A percentile compares a stretch with the other conserved stretches of the same genome.
Evolutionary conservation across 2,113 vertebrate genomes (phyloP).

Genomic region (Psittacara wagleri): DNA sequence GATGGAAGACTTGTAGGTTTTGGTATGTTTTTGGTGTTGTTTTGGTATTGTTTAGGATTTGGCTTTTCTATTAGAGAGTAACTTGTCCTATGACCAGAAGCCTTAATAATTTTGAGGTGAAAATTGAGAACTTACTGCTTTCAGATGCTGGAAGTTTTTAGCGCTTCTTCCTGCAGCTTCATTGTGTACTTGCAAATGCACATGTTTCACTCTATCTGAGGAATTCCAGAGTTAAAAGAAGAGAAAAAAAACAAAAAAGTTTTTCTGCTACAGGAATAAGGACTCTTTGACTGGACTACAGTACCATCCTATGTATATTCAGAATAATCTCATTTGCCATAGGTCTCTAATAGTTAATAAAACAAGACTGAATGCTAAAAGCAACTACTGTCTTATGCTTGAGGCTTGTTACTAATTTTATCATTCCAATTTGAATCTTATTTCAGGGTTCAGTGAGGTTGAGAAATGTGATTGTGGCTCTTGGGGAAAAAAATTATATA

Average conservation of each 20-base stretch:
- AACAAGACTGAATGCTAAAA: not conserved
- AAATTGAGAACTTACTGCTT: not conserved
- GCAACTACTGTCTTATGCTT: not conserved
- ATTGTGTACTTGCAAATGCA: not conserved
- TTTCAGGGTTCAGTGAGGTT: slow-evolving; percentile 21
- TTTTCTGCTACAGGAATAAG: not conserved
- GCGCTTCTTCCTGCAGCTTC: not conserved
- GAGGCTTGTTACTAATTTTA: slow-evolving; percentile 14
- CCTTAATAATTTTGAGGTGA: not conserved
- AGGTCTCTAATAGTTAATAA: not conserved
- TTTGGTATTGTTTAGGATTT: not conserved
- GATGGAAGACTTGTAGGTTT: not conserved
- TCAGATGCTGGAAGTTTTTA: not conserved
- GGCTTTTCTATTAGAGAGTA: not conserved
- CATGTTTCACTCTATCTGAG: rapidly evolving
- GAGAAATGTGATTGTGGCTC: not conserved
- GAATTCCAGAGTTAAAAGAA: not conserved
- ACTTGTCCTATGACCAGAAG: not conserved
- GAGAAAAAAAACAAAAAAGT: rapidly evolving
- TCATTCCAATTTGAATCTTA: not conserved
- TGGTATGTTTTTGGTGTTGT: not conserved
- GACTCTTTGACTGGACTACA: not conserved
- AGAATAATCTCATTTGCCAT: not conserved
- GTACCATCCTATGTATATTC: not conserved
- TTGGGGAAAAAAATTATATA: not conserved